Evolutionary conservation across 2,113 vertebrate genomes (phyloP).

Genomic region (Solea senegalensis): DNA sequence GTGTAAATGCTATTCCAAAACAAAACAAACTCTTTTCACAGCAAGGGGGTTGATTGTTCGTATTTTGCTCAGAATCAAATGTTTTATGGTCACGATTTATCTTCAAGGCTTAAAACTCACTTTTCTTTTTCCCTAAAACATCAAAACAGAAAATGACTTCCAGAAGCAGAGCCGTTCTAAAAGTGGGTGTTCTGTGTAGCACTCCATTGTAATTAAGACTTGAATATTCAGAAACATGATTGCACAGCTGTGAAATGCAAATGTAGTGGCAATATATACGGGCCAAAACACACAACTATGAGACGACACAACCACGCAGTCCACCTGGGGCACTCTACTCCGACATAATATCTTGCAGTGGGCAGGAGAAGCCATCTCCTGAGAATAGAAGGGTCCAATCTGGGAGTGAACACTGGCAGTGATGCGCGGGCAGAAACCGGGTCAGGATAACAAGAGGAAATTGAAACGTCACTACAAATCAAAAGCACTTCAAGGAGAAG

Average conservation of each 20-base stretch:
- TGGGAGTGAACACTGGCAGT: conserved; percentile 37
- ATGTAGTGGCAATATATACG: not conserved
- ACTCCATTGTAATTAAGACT: not conserved
- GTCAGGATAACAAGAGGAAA: conserved; percentile 74
- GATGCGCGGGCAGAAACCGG: conserved; percentile 45
- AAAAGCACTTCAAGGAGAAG: conserved; percentile 67
- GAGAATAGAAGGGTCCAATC: conserved; percentile 40
- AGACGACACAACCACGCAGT: not conserved
- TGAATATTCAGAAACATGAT: not conserved
- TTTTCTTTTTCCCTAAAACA: too few species aligned
- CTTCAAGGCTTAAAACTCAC: too few species aligned
- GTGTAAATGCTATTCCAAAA: too few species aligned
- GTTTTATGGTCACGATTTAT: too few species aligned
- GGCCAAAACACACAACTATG: not conserved
- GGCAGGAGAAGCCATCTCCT: conserved; percentile 15
- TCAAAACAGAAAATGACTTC: too few species aligned
- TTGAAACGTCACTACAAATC: conserved; percentile 80
- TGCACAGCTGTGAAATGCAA: not conserved
- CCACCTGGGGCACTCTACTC: conserved; percentile 37
- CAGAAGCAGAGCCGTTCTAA: not conserved
- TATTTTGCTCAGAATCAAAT: too few species aligned
- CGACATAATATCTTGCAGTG: conserved; percentile 23
- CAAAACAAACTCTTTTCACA: too few species aligned
- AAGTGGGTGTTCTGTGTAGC: not conserved
- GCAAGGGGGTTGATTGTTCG: too few species aligned